Base-by-base conservation (phyloP, 2,113 vertebrate genomes). In the Semicossyphus pulcher region DNA sequence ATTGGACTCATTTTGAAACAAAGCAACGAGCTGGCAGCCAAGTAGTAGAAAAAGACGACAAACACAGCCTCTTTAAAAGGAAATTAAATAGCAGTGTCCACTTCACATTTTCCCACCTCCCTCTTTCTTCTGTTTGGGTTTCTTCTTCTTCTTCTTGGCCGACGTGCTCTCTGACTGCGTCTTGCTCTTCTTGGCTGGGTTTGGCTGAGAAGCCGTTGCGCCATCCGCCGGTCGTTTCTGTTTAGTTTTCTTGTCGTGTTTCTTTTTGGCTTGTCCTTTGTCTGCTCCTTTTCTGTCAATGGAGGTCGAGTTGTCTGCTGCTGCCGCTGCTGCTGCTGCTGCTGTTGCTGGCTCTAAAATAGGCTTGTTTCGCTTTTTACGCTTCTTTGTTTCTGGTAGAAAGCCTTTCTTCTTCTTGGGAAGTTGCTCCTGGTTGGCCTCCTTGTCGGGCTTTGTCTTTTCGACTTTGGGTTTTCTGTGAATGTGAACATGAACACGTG, bases 381-480 rank as follows among this genome's bases (percentile, higher is more conserved):
- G 95, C 76, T 96, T 98, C 37, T 99, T 99, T 5, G 89, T 95
- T 63, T 97, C 97, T 0, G 97, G 98, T 21, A 99, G 91, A 71
- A 97, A 97, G 0, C 97, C 97, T 51, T 97, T 99, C 75, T 95
- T 97, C 92, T 97, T 99, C 51, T 93, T 90, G 53, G 65, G 54
- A 25, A 42, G 29, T 2, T 48, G 45, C 36, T 63, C 39, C 12
- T 81, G 77, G 26, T 0, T 25, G 0, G 1, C 47, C 2, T 78
- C 81, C 54, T 89, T 91, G 0, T 21, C 51, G 2, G 53, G 32
- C 21, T 91, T 93, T 4, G 71, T 74, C 87, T 96, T 98, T 41
- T 94, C 94, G 0, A 89, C 91, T 80, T 95, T 96, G 39, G 97
- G 97, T 79, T 95, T 96, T 71, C 98, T 84, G 76, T 36, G 2